Percentiles rank a stretch among this genome's conserved stretches.
Conservation (phyloP, 2,797 vertebrate species). For the Tenualosa ilisha region DNA sequence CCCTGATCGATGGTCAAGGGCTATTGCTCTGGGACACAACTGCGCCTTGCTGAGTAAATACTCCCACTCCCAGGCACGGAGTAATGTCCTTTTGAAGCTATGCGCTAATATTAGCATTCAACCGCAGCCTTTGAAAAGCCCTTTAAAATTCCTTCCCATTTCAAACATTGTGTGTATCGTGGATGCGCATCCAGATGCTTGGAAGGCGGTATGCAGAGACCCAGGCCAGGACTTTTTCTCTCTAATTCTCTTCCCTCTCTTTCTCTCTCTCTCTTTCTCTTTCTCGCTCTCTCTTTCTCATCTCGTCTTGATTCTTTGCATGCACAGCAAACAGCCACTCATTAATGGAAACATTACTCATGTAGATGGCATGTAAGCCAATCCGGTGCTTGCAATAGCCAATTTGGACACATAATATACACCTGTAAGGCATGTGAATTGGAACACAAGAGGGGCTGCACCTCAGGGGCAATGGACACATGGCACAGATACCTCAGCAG, state of each 20-base stretch:
- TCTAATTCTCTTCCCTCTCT: background rate
- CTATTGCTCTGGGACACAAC: constrained; percentile 55
- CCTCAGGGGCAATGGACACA: background rate
- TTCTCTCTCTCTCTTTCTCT: background rate
- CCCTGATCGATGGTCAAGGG: constrained; percentile 68
- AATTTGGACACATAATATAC: background rate
- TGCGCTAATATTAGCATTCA: constrained; percentile 12
- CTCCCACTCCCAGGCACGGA: background rate
- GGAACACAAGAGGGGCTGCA: background rate
- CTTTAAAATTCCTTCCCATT: constrained; percentile 18
- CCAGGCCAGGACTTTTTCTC: background rate
- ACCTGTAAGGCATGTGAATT: background rate
- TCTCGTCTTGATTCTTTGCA: background rate
- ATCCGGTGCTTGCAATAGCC: background rate
- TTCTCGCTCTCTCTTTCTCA: background rate
- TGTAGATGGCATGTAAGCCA: background rate
- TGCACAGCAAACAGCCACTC: background rate
- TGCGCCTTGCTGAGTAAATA: constrained; percentile 63
- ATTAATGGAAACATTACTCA: background rate
- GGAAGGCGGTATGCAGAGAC: background rate
- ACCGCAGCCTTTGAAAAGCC: background rate
- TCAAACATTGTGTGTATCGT: background rate
- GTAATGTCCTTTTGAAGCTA: constrained; percentile 22
- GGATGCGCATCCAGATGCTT: constrained; percentile 17
- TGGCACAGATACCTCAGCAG: background rate